Conservation (phyloP, 2,888 invertebrate genomes). For the Morpho deidamia region DNA sequence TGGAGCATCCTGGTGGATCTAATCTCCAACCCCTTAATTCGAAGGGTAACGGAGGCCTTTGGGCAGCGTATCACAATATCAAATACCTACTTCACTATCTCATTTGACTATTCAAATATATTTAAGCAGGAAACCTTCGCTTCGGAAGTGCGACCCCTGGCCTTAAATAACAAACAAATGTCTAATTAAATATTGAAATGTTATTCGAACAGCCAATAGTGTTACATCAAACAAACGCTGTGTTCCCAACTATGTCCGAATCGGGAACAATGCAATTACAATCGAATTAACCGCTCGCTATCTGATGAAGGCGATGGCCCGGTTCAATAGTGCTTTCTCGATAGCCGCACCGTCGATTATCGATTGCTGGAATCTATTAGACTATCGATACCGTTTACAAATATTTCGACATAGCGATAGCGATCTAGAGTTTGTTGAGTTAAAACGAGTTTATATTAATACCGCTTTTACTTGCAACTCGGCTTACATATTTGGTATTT, state of each 20-base stretch:
- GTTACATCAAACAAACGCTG: conserved; percentile 14
- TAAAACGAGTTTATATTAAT: conserved; percentile 31
- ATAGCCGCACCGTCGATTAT: conserved; percentile 38
- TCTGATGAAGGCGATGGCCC: conserved; percentile 42
- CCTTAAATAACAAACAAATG: neutral
- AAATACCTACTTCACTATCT: no score
- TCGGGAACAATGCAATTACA: conserved; percentile 37
- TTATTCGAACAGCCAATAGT: conserved; percentile 5
- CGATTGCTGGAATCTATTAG: conserved; percentile 47
- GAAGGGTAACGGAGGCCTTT: no score
- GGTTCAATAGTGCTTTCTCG: conserved; percentile 45
- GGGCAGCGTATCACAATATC: no score
- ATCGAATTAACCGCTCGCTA: conserved; percentile 38
- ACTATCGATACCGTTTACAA: conserved; percentile 66
- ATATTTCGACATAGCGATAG: conserved; percentile 72
- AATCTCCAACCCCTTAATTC: no score
- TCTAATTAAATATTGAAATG: neutral
- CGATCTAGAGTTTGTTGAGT: conserved; percentile 25
- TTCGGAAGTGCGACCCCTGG: no score
- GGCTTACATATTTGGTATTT: conserved; percentile 18
- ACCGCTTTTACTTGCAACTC: conserved; percentile 15
- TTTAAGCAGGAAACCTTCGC: no score
- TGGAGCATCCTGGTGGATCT: no score
- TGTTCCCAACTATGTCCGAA: conserved; percentile 22
- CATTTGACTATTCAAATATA: no score